A percentile compares a stretch with the other conserved stretches of the same genome.
Conservation (phyloP, 2,888 invertebrate species). For the Pseudanteris insignis region DNA sequence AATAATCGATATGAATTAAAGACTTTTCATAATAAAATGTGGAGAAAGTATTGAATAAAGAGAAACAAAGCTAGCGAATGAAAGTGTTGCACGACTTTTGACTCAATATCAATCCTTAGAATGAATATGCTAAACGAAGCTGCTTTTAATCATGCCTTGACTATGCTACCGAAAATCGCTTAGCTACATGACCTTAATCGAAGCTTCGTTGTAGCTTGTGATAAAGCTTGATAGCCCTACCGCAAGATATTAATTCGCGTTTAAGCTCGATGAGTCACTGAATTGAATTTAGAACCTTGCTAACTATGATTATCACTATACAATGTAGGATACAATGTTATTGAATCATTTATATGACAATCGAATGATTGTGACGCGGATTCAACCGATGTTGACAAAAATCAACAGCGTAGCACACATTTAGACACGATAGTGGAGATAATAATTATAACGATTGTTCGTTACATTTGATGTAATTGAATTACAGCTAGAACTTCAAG, state of each 20-base stretch:
- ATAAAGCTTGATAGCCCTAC: slow-evolving; percentile 49
- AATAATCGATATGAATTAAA: no score
- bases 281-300: slow-evolving; percentile 29
- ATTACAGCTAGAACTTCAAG: slow-evolving; percentile 1
- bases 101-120: slow-evolving; percentile 29
- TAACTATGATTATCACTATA: slow-evolving; percentile 24
- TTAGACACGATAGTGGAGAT: slow-evolving; percentile 1
- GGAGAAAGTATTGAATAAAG: no score
- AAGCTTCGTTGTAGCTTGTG: slow-evolving; percentile 55
- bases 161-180: slow-evolving; percentile 49
- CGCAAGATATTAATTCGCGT: slow-evolving; percentile 39
- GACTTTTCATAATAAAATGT: no score
- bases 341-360: slow-evolving; percentile 31
- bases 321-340: slow-evolving; percentile 30
- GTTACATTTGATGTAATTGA: slow-evolving; percentile 6
- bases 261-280: slow-evolving; percentile 26
- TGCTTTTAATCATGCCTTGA: slow-evolving; percentile 49
- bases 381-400: slow-evolving; percentile 5
- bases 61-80: slow-evolving; percentile 1
- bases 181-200: slow-evolving; percentile 50
- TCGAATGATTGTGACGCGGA: slow-evolving; percentile 17
- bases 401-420: slow-evolving; percentile 1
- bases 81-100: slow-evolving; percentile 21
- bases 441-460: slow-evolving; percentile 4
- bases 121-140: slow-evolving; percentile 42